These are phyloP conservation scores for Xestia c-nigrum DNA, from an alignment of 2,888 invertebrate genomes.

Conservation along the genomic window DNA sequence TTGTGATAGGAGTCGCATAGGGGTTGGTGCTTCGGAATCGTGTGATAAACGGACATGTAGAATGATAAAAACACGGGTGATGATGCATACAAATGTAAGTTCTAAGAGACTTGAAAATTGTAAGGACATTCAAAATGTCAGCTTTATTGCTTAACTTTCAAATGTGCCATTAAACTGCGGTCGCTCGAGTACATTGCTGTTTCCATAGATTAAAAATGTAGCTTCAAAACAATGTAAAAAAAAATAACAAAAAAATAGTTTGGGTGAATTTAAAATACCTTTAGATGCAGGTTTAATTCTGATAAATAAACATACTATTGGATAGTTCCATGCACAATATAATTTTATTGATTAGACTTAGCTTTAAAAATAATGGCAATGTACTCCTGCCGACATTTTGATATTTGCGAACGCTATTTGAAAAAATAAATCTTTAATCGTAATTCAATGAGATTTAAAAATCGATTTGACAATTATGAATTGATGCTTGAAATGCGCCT, in stretches of 20 bases:
- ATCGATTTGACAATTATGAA: slow-evolving; percentile 42
- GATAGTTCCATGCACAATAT: slow-evolving; percentile 33
- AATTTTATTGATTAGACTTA: background rate
- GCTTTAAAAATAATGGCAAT: slow-evolving; percentile 25
- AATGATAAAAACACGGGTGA: slow-evolving; percentile 1
- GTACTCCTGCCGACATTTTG: slow-evolving; percentile 26
- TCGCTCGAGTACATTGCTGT: slow-evolving; percentile 48
- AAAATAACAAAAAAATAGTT: background rate
- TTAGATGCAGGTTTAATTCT: slow-evolving; percentile 13
- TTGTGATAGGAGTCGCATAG: slow-evolving; percentile 32
- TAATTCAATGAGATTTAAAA: slow-evolving; percentile 39
- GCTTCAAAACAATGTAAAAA: background rate
- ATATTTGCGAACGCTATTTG: slow-evolving; percentile 31
- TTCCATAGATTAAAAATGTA: background rate
- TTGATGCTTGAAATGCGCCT: slow-evolving; percentile 39
- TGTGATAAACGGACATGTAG: slow-evolving; percentile 41
- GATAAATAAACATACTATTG: slow-evolving; percentile 12
- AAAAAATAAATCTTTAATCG: slow-evolving; percentile 4
- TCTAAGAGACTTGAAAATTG: slow-evolving; percentile 8
- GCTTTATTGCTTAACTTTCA: slow-evolving; percentile 42
- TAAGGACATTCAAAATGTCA: slow-evolving; percentile 52
- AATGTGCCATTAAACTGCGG: slow-evolving; percentile 40
- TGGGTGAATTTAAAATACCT: background rate
- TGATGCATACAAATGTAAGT: slow-evolving; percentile 20
- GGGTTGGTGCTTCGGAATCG: slow-evolving; percentile 56